Evolutionary conservation across 2,797 vertebrate genomes (phyloP).

Genomic region (Tapirus indicus): DNA sequence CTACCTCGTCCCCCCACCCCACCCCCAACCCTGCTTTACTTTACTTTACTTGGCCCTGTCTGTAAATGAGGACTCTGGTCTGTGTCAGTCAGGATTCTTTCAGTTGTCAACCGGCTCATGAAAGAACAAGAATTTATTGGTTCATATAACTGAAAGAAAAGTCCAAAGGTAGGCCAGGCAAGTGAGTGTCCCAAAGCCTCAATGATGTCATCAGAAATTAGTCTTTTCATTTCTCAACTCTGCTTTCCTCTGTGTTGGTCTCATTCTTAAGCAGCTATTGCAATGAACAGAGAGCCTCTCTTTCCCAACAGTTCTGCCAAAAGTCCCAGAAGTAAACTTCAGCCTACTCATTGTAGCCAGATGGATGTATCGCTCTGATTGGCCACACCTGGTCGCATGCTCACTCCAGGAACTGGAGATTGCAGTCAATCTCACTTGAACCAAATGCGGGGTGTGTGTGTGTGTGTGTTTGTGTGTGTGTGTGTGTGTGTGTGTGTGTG

Average conservation of each 20-base stretch:
- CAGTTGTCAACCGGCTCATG: background rate
- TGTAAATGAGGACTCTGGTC: constrained; percentile 36
- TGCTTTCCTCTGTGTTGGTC: background rate
- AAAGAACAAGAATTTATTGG: constrained; percentile 66
- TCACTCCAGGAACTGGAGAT: background rate
- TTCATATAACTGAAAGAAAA: constrained; percentile 19
- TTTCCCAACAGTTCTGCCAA: background rate
- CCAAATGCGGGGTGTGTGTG: background rate
- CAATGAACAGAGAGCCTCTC: background rate
- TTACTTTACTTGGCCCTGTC: background rate
- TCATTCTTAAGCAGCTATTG: background rate
- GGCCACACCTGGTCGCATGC: background rate
- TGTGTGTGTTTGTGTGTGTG: background rate
- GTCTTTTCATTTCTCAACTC: background rate
- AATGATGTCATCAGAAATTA: background rate
- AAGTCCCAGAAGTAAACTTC: background rate
- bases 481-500: no score
- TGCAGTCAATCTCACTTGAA: background rate
- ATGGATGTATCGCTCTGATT: background rate
- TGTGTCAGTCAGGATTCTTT: background rate
- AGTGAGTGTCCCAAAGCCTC: background rate
- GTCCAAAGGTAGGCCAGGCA: constrained; percentile 69
- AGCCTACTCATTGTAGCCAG: background rate
- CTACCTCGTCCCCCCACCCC: rapidly evolving
- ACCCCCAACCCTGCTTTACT: background rate